Evolutionary conservation across 1,140 invertebrate genomes (phyloP), one percentile per base, ranked within the genome.

Genomic region (Dendrolimus kikuchii): DNA sequence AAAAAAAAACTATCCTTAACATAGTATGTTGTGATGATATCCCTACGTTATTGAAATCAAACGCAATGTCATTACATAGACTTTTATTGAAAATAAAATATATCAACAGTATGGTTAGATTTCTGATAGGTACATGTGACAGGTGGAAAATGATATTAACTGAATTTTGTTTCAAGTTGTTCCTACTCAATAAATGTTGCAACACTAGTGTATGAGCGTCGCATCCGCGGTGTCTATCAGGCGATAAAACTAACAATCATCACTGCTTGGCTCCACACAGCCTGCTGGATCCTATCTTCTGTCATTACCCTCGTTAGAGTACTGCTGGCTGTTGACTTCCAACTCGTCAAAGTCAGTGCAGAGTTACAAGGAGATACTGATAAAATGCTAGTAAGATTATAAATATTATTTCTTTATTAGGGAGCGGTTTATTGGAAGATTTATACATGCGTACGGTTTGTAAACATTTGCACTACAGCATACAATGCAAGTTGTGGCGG

Each of bases 181-280:
- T 63, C 73, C 2, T 82, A 81, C 55, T 74, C 79, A 0, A 61
- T 86, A 23, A 84, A 82, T 46, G 78, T 84, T 1, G 77, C 66
- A 6, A 82, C 79, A 0, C 53, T 82, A 10, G 62, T 63, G 0
- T 86, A 77, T 49, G 75, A 83, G 55, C 66, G 78, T 0, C 74
- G 74, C 7, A 82, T 86, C 50, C 72, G 79, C 5, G 81, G 83
- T 3, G 78, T 86, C 4, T 84, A 83, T 62, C 81, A 83, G 51
- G 81, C 73, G 0, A 79, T 62, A 0, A 55, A 53, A 43, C 68
- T 81, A 7, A 84, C 81, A 0, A 77, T 88, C 10, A 37, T 71
- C 1, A 71, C 81, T 0, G 77, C 77, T 0, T 88, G 87, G 85
- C 54, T 88, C 2, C 84, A 88, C 58, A 87, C 85, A 0, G 7